Conservation (phyloP, 2,797 vertebrate genomes). For the Eospalax fontanierii region DNA sequence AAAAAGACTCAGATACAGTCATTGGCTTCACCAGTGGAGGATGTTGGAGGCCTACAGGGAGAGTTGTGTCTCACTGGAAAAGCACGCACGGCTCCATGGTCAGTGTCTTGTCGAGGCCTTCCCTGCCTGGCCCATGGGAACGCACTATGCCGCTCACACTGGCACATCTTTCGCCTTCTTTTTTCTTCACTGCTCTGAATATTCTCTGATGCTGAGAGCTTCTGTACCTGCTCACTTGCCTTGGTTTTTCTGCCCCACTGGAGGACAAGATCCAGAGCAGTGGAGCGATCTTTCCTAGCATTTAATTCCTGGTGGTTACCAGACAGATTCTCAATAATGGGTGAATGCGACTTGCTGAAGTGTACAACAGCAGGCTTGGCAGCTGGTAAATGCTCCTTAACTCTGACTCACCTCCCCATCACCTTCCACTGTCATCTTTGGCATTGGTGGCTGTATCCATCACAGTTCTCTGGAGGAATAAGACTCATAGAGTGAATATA, state of each 20-base stretch:
- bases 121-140: not conserved
- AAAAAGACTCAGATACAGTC: not conserved
- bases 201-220: not conserved
- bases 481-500: not conserved
- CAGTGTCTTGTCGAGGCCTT: no score
- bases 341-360: not conserved
- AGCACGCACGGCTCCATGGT: rapidly evolving
- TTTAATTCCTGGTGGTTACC: not conserved
- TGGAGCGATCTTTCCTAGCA: not conserved
- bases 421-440: not conserved
- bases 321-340: not conserved
- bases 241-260: not conserved
- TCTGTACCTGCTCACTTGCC: not conserved
- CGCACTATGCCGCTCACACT: not conserved
- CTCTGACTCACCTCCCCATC: not conserved
- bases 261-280: not conserved
- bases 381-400: not conserved
- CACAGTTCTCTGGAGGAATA: not conserved
- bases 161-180: not conserved
- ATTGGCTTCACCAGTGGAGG: not conserved
- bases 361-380: not conserved
- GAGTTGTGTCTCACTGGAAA: not conserved
- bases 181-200: not conserved
- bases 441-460: not conserved
- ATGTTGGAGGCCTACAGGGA: not conserved